phyloP scores from a whole-genome alignment of 2,113 vertebrate species.

The Scolopax mira region DNA sequence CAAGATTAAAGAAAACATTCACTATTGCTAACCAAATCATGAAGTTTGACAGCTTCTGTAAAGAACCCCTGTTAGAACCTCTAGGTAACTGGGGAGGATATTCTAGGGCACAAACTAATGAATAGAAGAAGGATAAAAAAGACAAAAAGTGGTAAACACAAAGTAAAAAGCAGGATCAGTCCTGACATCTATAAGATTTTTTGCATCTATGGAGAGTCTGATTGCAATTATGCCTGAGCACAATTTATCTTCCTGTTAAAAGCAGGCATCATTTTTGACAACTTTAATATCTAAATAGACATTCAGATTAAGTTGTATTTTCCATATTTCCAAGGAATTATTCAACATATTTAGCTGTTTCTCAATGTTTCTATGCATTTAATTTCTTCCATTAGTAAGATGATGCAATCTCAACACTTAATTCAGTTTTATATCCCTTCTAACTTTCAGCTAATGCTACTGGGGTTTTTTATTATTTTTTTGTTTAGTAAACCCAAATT shows the following conservation, averaged over 20 bases:
- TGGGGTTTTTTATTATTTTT: not conserved
- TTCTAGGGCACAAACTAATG: not conserved
- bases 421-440: not conserved
- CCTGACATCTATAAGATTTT: not conserved
- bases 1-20: not conserved
- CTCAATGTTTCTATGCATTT: not conserved
- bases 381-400: not conserved
- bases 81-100: not conserved
- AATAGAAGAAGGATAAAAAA: not conserved
- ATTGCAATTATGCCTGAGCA: not conserved
- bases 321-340: not conserved
- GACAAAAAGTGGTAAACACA: not conserved
- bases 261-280: not conserved
- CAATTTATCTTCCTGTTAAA: not conserved
- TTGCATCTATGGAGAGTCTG: not conserved
- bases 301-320: not conserved
- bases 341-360: not conserved
- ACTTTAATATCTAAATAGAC: not conserved
- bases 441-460: not conserved
- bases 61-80: not conserved
- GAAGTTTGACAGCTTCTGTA: not conserved
- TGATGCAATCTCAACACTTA: not conserved
- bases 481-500: not conserved
- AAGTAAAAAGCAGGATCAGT: not conserved
- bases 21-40: not conserved